Percentiles rank a stretch among this genome's conserved stretches.
phyloP scores from a whole-genome alignment of 2,113 vertebrate genomes.

The Bolborhynchus lineola region DNA sequence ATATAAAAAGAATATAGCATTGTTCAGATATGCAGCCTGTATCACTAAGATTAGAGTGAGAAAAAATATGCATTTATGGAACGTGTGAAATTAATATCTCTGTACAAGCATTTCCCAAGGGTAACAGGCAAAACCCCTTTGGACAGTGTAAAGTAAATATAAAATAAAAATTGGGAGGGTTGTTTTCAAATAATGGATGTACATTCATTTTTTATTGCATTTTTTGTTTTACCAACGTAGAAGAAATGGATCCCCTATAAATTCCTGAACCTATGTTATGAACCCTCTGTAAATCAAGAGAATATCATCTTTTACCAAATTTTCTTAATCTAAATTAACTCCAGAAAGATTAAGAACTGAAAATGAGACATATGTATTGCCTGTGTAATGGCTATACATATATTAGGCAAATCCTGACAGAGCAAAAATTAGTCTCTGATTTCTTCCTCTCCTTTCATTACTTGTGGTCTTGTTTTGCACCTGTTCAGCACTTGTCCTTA shows the following conservation, averaged over 20 bases:
- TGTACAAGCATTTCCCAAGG: neutral
- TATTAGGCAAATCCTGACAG: neutral
- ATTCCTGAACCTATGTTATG: neutral
- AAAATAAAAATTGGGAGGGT: neutral
- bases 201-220: neutral
- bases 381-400: neutral
- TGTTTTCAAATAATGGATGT: neutral
- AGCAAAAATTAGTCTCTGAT: conserved; percentile 12
- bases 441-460: conserved; percentile 31
- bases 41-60: neutral
- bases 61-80: neutral
- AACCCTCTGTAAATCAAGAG: neutral
- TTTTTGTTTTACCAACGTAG: neutral
- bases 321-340: neutral
- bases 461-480: conserved; percentile 32
- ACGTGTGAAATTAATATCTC: neutral
- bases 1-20: neutral
- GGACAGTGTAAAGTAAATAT: neutral
- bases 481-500: conserved; percentile 28
- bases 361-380: conserved; percentile 7
- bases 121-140: neutral
- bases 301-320: neutral
- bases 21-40: neutral
- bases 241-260: neutral
- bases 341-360: neutral